phyloP scores from a whole-genome alignment of 2,888 invertebrate species.

The Drosophila atripex region DNA sequence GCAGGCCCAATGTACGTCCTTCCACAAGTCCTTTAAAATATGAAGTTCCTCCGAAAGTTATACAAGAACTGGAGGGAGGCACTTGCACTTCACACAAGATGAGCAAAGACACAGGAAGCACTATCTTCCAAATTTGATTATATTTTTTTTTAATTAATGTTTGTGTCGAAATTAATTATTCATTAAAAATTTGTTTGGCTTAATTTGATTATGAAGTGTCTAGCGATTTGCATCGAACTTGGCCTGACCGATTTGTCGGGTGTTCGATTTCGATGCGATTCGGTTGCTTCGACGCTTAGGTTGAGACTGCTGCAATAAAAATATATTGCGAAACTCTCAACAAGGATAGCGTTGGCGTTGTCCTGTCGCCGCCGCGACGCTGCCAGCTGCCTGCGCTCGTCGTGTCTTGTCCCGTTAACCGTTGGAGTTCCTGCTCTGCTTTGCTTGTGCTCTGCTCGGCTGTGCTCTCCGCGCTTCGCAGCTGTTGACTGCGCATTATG shows the following conservation, averaged over 20 bases:
- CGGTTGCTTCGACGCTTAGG: conserved; percentile 77
- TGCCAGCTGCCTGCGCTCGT: conserved; percentile 36
- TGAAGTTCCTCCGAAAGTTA: conserved; percentile 32
- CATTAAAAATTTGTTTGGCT: conserved; percentile 2
- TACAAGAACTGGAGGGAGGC: conserved; percentile 29
- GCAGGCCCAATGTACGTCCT: conserved; percentile 9
- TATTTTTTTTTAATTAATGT: background rate
- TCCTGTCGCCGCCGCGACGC: conserved; percentile 44
- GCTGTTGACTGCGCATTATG: conserved; percentile 42
- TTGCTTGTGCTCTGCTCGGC: background rate
- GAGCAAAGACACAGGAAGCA: background rate
- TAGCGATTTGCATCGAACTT: conserved; percentile 4
- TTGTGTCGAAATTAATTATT: background rate
- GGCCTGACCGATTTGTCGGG: conserved; percentile 24
- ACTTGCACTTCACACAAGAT: conserved; percentile 32
- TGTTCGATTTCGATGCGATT: conserved; percentile 55
- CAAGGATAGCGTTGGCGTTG: conserved; percentile 72
- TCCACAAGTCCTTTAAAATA: conserved; percentile 11
- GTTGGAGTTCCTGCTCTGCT: conserved; percentile 28
- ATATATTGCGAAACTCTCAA: conserved; percentile 80
- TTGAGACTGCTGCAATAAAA: conserved; percentile 80
- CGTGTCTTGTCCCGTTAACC: conserved; percentile 62
- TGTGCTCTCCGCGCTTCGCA: conserved; percentile 45
- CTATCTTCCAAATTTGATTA: background rate
- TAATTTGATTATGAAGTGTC: conserved; percentile 5